Base-by-base conservation (phyloP, 2,888 invertebrate species). In the Oxycera nigricornis region DNA sequence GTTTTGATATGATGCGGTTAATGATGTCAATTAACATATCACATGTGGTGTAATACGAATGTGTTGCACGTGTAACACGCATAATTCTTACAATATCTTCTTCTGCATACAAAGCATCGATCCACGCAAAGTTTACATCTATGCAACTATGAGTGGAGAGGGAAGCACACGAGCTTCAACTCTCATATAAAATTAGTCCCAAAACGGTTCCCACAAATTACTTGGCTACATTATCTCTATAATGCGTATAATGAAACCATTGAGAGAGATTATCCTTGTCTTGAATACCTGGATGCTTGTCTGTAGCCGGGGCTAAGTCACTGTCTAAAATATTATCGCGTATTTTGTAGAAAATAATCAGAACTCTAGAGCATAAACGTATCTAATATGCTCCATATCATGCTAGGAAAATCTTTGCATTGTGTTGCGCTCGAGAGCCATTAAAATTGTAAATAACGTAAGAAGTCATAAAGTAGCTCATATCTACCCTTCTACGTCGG, bases 11-110 rank as follows among this genome's bases (percentile, higher is more conserved):
- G 72, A 74, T 74, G 74, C 70, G 75, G 72, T 75, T 77, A 75
- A 75, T 77, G 74, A 77, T 72, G 74, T 75, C 67, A 46, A 74
- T 77, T 77, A 75, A 28, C 74, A 74, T 76, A 72, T 61, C 70
- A n/a, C n/a, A 73, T 57, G 59, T 24, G n/a, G 17, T 72, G 9
- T 59, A 57, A 59, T 74, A 72, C 72, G 68, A 73, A 65, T 70
- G 65, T 73, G 26, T 52, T 22, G 22, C 52, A 73, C 68, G 57
- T 61, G 30, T 46, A 52, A 9, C 61, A 59, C 74, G 50, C 55
- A 55, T 62, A 74, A 62, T 30, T 62, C 24, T 17, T 14, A 46
- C 11, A 46, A 46, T 46, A 46, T 46, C 14, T 46, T 2, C 46
- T 14, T 11, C 3, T 46, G 11, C 46, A 14, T 46, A 46, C 11